Percentiles rank a stretch among this genome's conserved stretches.
Conservation (phyloP, 2,888 invertebrate species). For the Tetanocera ferruginea region DNA sequence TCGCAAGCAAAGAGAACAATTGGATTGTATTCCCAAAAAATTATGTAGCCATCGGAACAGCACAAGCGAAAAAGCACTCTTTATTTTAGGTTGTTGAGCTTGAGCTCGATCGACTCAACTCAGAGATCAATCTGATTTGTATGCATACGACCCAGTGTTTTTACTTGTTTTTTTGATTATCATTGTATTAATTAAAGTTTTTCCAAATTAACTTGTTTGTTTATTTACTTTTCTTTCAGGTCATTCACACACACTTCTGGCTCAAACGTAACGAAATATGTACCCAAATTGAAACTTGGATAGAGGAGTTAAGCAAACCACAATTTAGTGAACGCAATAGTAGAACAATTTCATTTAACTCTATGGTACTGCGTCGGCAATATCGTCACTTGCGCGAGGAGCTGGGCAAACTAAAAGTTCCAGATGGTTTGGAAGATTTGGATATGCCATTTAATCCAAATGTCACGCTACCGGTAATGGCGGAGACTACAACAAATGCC, state of each 20-base stretch:
- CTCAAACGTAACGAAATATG: slow-evolving; percentile 92
- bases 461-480: slow-evolving; percentile 61
- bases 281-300: slow-evolving; percentile 91
- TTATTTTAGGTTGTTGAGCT: no score
- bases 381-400: slow-evolving; percentile 89
- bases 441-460: slow-evolving; percentile 73
- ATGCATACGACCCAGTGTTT: no score
- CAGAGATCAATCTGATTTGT: no score
- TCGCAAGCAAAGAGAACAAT: no score
- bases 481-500: slow-evolving; percentile 52
- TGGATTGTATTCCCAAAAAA: no score
- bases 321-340: slow-evolving; percentile 82
- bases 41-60: no score
- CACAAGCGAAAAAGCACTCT: no score
- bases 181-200: background rate
- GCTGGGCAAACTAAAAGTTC: slow-evolving; percentile 84
- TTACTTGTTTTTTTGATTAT: background rate
- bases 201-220: background rate
- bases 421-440: slow-evolving; percentile 80
- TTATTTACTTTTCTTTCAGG: slow-evolving; percentile 71
- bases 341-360: slow-evolving; percentile 81
- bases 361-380: slow-evolving; percentile 83
- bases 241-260: slow-evolving; percentile 95
- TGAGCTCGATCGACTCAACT: no score
- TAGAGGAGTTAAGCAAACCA: slow-evolving; percentile 86